Conservation (phyloP, 1,140 invertebrate species). For the Littorina saxatilis region DNA sequence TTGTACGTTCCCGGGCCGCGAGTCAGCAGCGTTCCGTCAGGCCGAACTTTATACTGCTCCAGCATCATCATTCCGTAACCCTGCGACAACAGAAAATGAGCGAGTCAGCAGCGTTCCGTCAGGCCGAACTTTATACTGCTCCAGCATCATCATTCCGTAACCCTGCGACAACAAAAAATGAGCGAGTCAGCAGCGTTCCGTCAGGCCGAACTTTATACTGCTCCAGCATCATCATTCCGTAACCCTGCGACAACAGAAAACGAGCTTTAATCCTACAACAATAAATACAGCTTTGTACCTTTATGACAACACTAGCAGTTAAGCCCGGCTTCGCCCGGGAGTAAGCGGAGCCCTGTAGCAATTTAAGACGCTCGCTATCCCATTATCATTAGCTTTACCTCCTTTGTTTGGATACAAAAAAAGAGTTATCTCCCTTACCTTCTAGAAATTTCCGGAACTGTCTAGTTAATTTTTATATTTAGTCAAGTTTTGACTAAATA, state of each 20-base stretch:
- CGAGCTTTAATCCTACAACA: not conserved
- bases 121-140: conserved; percentile 89
- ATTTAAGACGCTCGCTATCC: too few relatives aligned
- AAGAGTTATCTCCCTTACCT: too few relatives aligned
- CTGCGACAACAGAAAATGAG: conserved; percentile 24
- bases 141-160: conserved; percentile 92
- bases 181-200: not conserved
- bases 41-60: conserved; percentile 91
- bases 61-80: conserved; percentile 93
- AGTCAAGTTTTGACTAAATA: too few relatives aligned
- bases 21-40: conserved; percentile 87
- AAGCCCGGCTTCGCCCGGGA: too few relatives aligned
- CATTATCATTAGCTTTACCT: too few relatives aligned
- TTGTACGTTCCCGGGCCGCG: conserved; percentile 95
- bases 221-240: not conserved
- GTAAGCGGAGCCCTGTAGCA: too few relatives aligned
- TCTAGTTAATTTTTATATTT: too few relatives aligned
- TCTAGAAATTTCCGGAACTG: too few relatives aligned
- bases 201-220: not conserved
- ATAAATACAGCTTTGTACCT: too few relatives aligned
- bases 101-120: conserved; percentile 82
- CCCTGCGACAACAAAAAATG: conserved; percentile 77
- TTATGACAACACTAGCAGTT: too few relatives aligned
- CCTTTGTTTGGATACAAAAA: too few relatives aligned
- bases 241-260: not conserved